Conservation (phyloP, 2,113 vertebrate species). For the Carassius carassius region DNA sequence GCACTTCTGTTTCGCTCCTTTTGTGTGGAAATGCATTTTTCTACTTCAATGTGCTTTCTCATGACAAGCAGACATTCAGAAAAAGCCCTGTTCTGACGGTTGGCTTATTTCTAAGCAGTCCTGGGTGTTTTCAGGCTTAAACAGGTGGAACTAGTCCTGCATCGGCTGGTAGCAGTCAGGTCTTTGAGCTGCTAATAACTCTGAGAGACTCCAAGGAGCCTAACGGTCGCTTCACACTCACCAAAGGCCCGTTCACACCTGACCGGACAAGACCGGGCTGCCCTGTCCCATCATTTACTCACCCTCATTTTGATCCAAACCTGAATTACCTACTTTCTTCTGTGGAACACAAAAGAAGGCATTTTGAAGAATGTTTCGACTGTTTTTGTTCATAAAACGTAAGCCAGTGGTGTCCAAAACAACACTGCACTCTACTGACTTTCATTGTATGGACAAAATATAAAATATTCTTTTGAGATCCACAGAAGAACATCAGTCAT, state of each 20-base stretch:
- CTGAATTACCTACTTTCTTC: neutral
- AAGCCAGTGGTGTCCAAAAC: neutral
- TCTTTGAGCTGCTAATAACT: slow-evolving; percentile 53
- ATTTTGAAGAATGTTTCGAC: neutral
- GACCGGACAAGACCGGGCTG: neutral
- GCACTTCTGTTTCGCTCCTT: neutral
- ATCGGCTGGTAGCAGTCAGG: neutral
- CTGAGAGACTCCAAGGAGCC: slow-evolving; percentile 30
- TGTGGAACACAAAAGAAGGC: neutral
- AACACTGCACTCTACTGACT: neutral
- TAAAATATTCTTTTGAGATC: neutral
- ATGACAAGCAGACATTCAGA: slow-evolving; percentile 6
- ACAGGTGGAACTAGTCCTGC: slow-evolving; percentile 52
- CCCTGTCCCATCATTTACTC: neutral
- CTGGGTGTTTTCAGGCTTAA: slow-evolving; percentile 40
- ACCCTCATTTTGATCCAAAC: neutral
- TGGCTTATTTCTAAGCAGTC: slow-evolving; percentile 21
- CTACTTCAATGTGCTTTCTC: neutral
- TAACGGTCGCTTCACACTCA: slow-evolving; percentile 21
- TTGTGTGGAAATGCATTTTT: slow-evolving; percentile 20
- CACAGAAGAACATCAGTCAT: neutral
- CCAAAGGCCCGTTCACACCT: slow-evolving; percentile 22
- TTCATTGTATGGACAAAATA: neutral
- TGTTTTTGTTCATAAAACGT: neutral
- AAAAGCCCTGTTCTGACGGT: neutral